Percentiles rank a stretch among this genome's conserved stretches.
Conservation (phyloP, 2,797 vertebrate species). For the Amphiprion clarkii region DNA sequence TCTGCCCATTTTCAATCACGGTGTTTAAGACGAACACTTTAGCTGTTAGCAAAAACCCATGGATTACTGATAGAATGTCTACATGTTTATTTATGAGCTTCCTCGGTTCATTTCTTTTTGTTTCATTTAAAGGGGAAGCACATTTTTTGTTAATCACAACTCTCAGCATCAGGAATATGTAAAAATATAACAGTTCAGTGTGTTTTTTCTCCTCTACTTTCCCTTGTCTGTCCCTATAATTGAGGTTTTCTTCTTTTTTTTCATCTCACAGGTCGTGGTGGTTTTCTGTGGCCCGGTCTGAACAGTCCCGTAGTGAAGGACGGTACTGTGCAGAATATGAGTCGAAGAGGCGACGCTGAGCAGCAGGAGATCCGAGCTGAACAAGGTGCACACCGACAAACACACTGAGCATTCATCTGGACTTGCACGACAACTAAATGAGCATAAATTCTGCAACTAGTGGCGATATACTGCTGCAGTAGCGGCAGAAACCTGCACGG, state of each 20-base stretch:
- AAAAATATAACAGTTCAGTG: background rate
- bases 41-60: background rate
- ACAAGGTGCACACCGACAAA: conserved; percentile 60
- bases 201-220: background rate
- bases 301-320: conserved; percentile 87
- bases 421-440: background rate
- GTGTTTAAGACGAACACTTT: background rate
- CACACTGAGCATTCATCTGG: background rate
- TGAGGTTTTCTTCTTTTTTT: background rate
- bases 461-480: background rate
- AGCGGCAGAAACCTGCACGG: background rate
- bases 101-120: background rate
- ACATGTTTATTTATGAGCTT: background rate
- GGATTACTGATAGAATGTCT: background rate
- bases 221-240: background rate
- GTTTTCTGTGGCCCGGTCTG: conserved; percentile 95
- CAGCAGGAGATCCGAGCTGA: conserved; percentile 85
- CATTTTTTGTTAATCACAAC: too few relatives aligned
- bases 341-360: conserved; percentile 83
- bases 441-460: background rate
- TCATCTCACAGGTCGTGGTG: conserved; percentile 85
- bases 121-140: background rate
- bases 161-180: too few relatives aligned
- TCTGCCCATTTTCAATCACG: background rate
- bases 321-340: conserved; percentile 80